These are phyloP conservation scores for Amorpha juglandis DNA, from an alignment of 2,888 invertebrate genomes.

Conservation along the genomic window DNA sequence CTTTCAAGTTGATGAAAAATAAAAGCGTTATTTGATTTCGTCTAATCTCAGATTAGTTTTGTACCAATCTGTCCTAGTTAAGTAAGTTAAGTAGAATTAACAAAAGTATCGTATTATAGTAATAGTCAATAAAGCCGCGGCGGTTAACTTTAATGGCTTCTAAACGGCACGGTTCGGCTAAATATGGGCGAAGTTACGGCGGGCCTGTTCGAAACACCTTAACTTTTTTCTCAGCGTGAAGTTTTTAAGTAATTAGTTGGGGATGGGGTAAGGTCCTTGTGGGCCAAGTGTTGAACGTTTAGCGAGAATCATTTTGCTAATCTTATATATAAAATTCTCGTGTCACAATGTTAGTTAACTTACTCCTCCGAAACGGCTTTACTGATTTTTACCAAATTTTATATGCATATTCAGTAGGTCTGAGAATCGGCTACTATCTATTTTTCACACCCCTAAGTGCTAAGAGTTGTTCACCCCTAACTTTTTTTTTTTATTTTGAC, in stretches of 20 bases:
- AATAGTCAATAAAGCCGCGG: conserved; percentile 10
- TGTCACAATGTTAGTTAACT: background rate
- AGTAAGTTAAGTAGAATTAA: background rate
- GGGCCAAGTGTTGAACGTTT: background rate
- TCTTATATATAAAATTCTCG: background rate
- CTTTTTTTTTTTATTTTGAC: too few relatives aligned
- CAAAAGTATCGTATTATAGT: conserved; percentile 1
- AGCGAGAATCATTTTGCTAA: background rate
- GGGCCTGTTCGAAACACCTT: conserved; percentile 27
- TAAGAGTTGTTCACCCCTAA: too few relatives aligned
- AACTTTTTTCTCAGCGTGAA: conserved; percentile 25
- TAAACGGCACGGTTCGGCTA: conserved; percentile 26
- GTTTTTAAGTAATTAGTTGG: conserved; percentile 28
- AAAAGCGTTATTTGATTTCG: too few relatives aligned
- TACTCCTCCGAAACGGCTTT: too few relatives aligned
- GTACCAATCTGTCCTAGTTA: too few relatives aligned
- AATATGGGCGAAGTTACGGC: conserved; percentile 28
- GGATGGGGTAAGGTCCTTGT: conserved; percentile 3
- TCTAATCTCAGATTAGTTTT: too few relatives aligned
- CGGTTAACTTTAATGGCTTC: conserved; percentile 27
- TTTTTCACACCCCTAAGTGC: too few relatives aligned
- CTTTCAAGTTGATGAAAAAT: too few relatives aligned
- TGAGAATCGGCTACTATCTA: too few relatives aligned
- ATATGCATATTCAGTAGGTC: too few relatives aligned
- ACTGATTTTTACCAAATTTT: too few relatives aligned